Evolutionary conservation across 2,888 invertebrate species (phyloP), one percentile per base, ranked within the genome.

Genomic region (Acanthacorydalis orientalis): DNA sequence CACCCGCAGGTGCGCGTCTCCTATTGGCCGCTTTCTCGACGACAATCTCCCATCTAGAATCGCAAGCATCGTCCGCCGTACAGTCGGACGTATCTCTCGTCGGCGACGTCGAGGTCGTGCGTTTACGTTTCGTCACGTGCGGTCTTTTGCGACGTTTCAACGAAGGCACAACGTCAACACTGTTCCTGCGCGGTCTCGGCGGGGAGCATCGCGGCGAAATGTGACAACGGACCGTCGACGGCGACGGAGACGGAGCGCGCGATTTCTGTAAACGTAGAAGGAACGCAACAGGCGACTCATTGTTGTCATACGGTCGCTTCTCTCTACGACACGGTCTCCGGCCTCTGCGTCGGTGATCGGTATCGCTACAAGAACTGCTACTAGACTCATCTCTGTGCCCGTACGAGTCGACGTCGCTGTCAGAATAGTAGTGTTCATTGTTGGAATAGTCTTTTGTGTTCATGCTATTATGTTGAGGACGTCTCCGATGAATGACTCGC

Each of bases 31-130:
- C 48, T 31, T 58, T 55, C 51, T 64, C 63, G n/a, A 64, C 57
- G 15, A 60, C 54, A 40, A 64, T 60, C 50, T 64, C 63, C 64
- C 64, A 64, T 34, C 62, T 61, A 12, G 38, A 34, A 39, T n/a
- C 16, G 16, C 39, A 14, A 14, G 39, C 12, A 12, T 39, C 16
- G 9, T 14, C 12, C 16, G 39, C 9, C 8, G 16, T 39, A 39
- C n/a, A 39, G 23, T 23, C 23, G 6, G 23, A 23, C 23, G 23
- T 23, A 23, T 23, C 23, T 23, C 23, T 23, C 23, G 23, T 23
- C 23, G 23, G 23, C 6, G 23, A 23, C 23, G 23, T 23, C 23
- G 23, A 23, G 3, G 23, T 23, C 6, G 23, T 6, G 6, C 6
- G 23, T 6, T 23, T 23, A 4, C 23, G 23, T 23, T 31, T 47